Percentiles rank a stretch among this genome's conserved stretches.
phyloP scores from a whole-genome alignment of 2,888 invertebrate genomes.

The Shargacucullia verbasci region DNA sequence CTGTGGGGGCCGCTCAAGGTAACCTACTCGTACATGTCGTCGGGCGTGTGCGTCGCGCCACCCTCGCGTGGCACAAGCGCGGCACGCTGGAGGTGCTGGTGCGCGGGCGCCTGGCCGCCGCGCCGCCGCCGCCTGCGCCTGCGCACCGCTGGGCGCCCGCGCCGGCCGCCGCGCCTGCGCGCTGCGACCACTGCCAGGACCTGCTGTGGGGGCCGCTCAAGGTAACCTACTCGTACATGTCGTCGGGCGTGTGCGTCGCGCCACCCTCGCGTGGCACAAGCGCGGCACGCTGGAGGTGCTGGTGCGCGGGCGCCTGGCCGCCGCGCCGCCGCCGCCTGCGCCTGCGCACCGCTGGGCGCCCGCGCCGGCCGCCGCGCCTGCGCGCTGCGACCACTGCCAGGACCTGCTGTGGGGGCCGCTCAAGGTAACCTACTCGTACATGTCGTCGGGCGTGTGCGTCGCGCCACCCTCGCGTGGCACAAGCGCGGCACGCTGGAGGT shows the following conservation, averaged over 20 bases:
- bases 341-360: constrained; percentile 69
- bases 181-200: constrained; percentile 97
- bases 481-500: constrained; percentile 97
- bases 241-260: constrained; percentile 95
- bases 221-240: constrained; percentile 96
- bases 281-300: constrained; percentile 96
- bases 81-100: constrained; percentile 97
- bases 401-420: constrained; percentile 98
- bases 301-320: constrained; percentile 94
- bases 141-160: constrained; percentile 64
- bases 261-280: constrained; percentile 95
- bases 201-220: constrained; percentile 98
- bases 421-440: too few species aligned
- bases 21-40: constrained; percentile 96
- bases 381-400: constrained; percentile 97
- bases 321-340: constrained; percentile 93
- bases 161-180: constrained; percentile 93
- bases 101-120: constrained; percentile 95
- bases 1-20: too few species aligned
- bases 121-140: constrained; percentile 91
- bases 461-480: constrained; percentile 95
- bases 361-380: constrained; percentile 92
- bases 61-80: constrained; percentile 95
- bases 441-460: constrained; percentile 95
- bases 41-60: constrained; percentile 95